These are phyloP conservation scores for Spea multiplicata DNA, from an alignment of 2,113 vertebrate genomes.

Conservation along the genomic window DNA sequence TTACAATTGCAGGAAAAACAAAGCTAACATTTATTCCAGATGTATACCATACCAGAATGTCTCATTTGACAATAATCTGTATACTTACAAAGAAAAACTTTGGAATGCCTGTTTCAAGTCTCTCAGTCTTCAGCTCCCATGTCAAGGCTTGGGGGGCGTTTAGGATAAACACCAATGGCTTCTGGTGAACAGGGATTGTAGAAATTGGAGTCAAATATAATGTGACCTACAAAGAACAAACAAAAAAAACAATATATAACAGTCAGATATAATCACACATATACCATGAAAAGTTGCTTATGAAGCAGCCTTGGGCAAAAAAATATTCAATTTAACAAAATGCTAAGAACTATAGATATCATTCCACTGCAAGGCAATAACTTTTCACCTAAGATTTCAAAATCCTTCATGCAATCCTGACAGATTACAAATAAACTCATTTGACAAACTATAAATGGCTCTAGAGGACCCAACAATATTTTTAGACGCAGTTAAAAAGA, in stretches of 20 bases:
- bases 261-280: too few relatives aligned
- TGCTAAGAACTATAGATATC: too few relatives aligned
- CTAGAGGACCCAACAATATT: too few relatives aligned
- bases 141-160: constrained; percentile 80
- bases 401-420: too few relatives aligned
- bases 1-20: neutral
- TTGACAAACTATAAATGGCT: too few relatives aligned
- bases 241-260: neutral
- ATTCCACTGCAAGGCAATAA: too few relatives aligned
- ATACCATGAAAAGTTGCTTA: too few relatives aligned
- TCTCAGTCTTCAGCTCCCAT: constrained; percentile 87
- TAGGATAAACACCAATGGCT: constrained; percentile 87
- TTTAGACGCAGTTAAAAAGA: too few relatives aligned
- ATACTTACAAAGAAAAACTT: constrained; percentile 89
- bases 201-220: constrained; percentile 91
- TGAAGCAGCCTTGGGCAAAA: too few relatives aligned
- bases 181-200: constrained; percentile 82
- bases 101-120: constrained; percentile 72
- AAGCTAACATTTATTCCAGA: constrained; percentile 20
- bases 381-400: too few relatives aligned
- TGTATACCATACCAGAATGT: neutral
- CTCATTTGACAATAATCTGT: constrained; percentile 6
- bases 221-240: constrained; percentile 65
- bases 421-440: too few relatives aligned
- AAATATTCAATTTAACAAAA: too few relatives aligned